A percentile compares a stretch with the other conserved stretches of the same genome.
phyloP scores from a whole-genome alignment of 2,888 invertebrate species.

The Drosophila borealis region DNA sequence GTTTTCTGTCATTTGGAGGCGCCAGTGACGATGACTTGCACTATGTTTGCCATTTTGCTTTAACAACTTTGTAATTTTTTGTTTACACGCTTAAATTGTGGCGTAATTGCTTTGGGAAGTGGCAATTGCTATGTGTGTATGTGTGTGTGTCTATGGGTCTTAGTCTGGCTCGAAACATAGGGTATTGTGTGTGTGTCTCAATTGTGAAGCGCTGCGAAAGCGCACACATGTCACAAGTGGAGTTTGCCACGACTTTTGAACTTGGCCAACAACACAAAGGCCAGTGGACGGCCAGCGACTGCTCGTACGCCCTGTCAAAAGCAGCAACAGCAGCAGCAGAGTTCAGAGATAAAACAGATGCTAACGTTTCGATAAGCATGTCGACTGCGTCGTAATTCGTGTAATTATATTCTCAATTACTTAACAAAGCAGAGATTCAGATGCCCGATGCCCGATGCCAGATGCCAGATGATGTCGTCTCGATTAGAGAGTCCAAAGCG shows the following conservation, averaged over 20 bases:
- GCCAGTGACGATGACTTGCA: slow-evolving; percentile 68
- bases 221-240: slow-evolving; percentile 64
- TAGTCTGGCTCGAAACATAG: slow-evolving; percentile 1
- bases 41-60: slow-evolving; percentile 68
- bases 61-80: slow-evolving; percentile 81
- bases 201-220: slow-evolving; percentile 73
- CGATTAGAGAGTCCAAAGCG: slow-evolving; percentile 41
- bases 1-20: slow-evolving; percentile 46
- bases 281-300: slow-evolving; percentile 17
- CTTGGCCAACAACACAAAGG: slow-evolving; percentile 52
- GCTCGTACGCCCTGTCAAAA: slow-evolving; percentile 67
- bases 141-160: not conserved
- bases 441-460: slow-evolving; percentile 43
- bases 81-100: slow-evolving; percentile 80
- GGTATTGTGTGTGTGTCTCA: slow-evolving; percentile 27
- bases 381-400: slow-evolving; percentile 79
- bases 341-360: slow-evolving; percentile 74
- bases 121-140: slow-evolving; percentile 66
- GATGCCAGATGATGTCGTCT: slow-evolving; percentile 41
- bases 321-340: slow-evolving; percentile 41
- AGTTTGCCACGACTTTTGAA: slow-evolving; percentile 55
- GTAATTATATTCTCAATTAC: slow-evolving; percentile 84
- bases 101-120: slow-evolving; percentile 80
- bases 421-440: slow-evolving; percentile 52
- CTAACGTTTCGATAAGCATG: slow-evolving; percentile 74